Conservation (phyloP, 2,888 invertebrate genomes). For the Protodeltote pygarga region DNA sequence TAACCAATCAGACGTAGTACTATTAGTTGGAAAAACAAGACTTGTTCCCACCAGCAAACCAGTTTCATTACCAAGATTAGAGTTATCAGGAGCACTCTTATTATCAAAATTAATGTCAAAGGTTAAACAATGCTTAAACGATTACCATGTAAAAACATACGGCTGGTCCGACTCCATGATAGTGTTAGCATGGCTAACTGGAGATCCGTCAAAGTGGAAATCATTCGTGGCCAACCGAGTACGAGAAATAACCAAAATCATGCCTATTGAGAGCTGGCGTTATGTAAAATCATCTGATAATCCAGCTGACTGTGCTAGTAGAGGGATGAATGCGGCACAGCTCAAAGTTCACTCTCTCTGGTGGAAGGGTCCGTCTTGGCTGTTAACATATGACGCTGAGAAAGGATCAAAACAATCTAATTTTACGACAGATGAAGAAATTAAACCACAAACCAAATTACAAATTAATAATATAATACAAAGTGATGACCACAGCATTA, state of each 20-base stretch:
- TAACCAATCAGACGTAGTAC: not conserved
- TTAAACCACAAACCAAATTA: not conserved
- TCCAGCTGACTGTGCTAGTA: constrained; percentile 6
- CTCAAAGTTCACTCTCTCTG: not conserved
- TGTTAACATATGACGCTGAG: not conserved
- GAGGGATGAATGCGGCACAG: not conserved
- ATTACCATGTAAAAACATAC: constrained; percentile 4
- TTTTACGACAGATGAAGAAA: not conserved
- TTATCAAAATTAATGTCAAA: constrained; percentile 2
- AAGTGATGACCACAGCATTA: not conserved
- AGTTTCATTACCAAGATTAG: not conserved
- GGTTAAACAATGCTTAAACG: not conserved
- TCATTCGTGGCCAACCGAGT: constrained; percentile 4
- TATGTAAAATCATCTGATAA: constrained; percentile 10
- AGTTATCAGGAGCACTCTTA: constrained; percentile 2
- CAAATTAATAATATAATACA: not conserved
- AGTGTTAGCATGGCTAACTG: constrained; percentile 7
- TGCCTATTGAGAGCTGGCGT: not conserved
- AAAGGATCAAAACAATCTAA: not conserved
- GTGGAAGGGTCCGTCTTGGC: constrained; percentile 4
- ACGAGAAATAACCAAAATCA: not conserved
- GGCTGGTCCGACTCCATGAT: not conserved
- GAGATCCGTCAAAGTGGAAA: constrained; percentile 1
- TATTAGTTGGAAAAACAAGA: constrained; percentile 5
- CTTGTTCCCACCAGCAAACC: constrained; percentile 5